A percentile compares a stretch with the other conserved stretches of the same genome.
Conservation (phyloP, 2,797 vertebrate genomes). For the Bufotes viridis region DNA sequence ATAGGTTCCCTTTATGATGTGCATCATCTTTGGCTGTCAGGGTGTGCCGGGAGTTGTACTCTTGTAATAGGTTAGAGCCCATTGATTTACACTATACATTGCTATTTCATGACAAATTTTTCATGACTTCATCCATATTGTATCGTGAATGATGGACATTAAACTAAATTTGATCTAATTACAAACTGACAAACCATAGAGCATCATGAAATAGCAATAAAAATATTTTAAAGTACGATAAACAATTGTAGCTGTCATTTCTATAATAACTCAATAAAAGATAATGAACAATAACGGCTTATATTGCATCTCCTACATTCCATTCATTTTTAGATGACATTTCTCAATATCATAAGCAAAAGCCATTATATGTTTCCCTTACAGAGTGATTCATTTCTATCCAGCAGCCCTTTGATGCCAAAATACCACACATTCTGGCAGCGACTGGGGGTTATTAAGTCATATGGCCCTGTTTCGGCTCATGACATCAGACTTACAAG, state of each 20-base stretch:
- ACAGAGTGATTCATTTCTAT: neutral
- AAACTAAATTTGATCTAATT: neutral
- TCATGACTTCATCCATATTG: neutral
- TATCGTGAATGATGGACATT: neutral
- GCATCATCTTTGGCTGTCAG: too few relatives aligned
- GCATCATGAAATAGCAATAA: neutral
- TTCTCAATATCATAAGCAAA: conserved; percentile 21
- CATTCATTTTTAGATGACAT: conserved; percentile 25
- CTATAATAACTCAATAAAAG: neutral
- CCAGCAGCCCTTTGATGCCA: conserved; percentile 29
- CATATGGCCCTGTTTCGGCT: conserved; percentile 43
- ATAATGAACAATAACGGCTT: neutral
- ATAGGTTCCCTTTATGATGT: too few relatives aligned
- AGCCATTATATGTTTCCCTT: neutral
- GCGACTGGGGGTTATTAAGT: conserved; percentile 30
- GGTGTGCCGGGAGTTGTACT: neutral
- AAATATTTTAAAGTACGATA: neutral
- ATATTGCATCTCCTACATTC: conserved; percentile 23
- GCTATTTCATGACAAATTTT: neutral
- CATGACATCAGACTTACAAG: conserved; percentile 46
- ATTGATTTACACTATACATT: neutral
- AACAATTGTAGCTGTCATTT: neutral
- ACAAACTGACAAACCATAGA: neutral
- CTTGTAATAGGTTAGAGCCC: neutral
- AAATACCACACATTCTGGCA: conserved; percentile 53